Base-by-base conservation (phyloP, 2,113 vertebrate species). In the Corythoichthys intestinalis region DNA sequence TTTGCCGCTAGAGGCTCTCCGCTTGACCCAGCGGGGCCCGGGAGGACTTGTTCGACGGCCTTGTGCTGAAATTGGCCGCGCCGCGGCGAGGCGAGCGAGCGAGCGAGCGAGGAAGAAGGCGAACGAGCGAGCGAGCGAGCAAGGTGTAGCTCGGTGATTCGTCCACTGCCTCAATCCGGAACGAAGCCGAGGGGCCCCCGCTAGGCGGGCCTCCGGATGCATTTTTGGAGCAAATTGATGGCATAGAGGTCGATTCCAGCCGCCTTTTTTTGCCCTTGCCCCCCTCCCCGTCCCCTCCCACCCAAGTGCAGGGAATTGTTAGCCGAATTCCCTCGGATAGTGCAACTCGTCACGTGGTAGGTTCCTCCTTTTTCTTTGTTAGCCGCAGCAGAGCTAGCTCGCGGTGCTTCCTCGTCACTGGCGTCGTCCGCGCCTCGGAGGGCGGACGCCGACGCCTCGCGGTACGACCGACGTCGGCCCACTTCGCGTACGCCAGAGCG, bases 321-420 rank as follows among this genome's bases (percentile, higher is more conserved):
- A 79, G 86, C 83, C 92, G 94, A 94, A 94, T 92, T 94, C 93
- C 93, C 94, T 93, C 92, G 94, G 94, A 94, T 92, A 92, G 91
- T 92, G 94, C 93, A 88, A 90, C 93, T 92, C 93, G 93, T 95
- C 95, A 95, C 95, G 95, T 95, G 95, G 95, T 95, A 95, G 93
- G 95, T 95, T 91, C 92, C 93, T 92, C 93, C 92, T 92, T 94
- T 93, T 92, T 90, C 94, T 96, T 95, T 96, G 94, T 96, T 95
- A 90, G 89, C 88, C 56, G 34, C 77, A 83, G 87, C 86, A 87
- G 41, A 88, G 87, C 88, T 78, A 2, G 15, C 11, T 63, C 20
- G n/a, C 37, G 20, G 13, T n/a, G n/a, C 20, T 47, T 41, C 39
- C 2, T 4, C 12, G 46, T 6, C 62, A 20, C 10, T 12, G 41